A percentile compares a stretch with the other conserved stretches of the same genome.
Conservation (phyloP, 1,140 invertebrate genomes). For the Caerostris darwini region DNA sequence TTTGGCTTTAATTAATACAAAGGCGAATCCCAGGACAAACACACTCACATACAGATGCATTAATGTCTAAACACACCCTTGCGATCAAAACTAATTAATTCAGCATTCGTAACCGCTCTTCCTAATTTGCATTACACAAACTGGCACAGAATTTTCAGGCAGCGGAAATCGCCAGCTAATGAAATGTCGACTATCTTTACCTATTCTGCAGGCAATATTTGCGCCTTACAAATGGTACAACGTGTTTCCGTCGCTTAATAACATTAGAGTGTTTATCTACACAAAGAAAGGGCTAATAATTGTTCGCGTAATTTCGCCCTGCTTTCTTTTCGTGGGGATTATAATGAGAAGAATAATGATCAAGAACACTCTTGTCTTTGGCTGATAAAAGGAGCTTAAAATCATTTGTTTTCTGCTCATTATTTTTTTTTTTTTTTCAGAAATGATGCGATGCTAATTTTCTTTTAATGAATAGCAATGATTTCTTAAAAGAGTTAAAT, state of each 20-base stretch:
- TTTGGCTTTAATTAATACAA: slow-evolving; percentile 35
- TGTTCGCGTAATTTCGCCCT: not conserved
- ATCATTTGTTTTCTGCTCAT: not conserved
- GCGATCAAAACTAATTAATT: slow-evolving; percentile 56
- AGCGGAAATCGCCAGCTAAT: slow-evolving; percentile 27
- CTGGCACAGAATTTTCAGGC: slow-evolving; percentile 15
- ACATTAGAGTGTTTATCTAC: slow-evolving; percentile 13
- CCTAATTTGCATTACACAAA: slow-evolving; percentile 23
- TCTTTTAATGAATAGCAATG: no score
- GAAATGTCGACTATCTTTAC: slow-evolving; percentile 33
- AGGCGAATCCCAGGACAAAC: not conserved
- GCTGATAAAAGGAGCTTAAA: not conserved
- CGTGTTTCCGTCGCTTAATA: slow-evolving; percentile 14
- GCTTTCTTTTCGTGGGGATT: not conserved
- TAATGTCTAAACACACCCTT: slow-evolving; percentile 34
- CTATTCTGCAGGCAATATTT: slow-evolving; percentile 10
- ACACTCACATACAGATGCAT: not conserved
- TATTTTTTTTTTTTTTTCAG: not conserved
- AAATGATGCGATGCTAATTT: no score
- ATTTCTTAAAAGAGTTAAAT: no score
- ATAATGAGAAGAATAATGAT: not conserved
- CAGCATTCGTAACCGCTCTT: not conserved
- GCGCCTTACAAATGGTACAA: not conserved
- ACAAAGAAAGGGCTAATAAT: slow-evolving; percentile 34
- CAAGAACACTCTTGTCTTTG: not conserved